phyloP scores from a whole-genome alignment of 2,797 vertebrate species.

The Gobio occitaniae region DNA sequence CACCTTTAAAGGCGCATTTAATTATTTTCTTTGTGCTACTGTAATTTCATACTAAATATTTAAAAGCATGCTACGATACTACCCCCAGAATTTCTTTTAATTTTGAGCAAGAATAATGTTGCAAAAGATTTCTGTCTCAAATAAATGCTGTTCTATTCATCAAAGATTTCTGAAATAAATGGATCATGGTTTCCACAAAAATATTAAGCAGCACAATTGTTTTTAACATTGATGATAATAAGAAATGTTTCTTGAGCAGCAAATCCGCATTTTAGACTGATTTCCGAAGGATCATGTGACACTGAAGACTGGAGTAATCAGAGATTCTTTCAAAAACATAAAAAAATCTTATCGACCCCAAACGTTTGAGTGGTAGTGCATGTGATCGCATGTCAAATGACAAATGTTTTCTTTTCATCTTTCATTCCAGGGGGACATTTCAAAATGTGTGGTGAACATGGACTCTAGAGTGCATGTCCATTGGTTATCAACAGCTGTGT shows the following conservation, averaged over 20 bases:
- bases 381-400: not conserved
- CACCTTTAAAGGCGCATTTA: not conserved
- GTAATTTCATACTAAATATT: not conserved
- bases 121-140: not conserved
- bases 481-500: slow-evolving; percentile 85
- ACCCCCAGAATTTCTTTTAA: not conserved
- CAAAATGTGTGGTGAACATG: slow-evolving; percentile 89
- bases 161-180: not conserved
- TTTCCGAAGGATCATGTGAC: slow-evolving; percentile 2
- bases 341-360: not conserved
- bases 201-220: not conserved
- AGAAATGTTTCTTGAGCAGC: not conserved
- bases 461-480: slow-evolving; percentile 82
- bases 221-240: not conserved
- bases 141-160: not conserved
- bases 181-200: not conserved
- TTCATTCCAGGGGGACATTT: slow-evolving; percentile 80
- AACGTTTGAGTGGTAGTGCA: not conserved
- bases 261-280: not conserved
- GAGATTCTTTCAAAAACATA: not conserved
- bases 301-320: not conserved
- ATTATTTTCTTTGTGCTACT: not conserved
- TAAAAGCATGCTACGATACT: not conserved
- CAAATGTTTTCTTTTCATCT: not conserved
- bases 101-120: not conserved